phyloP scores from a whole-genome alignment of 2,888 invertebrate species.

The Plutella xylostella region DNA sequence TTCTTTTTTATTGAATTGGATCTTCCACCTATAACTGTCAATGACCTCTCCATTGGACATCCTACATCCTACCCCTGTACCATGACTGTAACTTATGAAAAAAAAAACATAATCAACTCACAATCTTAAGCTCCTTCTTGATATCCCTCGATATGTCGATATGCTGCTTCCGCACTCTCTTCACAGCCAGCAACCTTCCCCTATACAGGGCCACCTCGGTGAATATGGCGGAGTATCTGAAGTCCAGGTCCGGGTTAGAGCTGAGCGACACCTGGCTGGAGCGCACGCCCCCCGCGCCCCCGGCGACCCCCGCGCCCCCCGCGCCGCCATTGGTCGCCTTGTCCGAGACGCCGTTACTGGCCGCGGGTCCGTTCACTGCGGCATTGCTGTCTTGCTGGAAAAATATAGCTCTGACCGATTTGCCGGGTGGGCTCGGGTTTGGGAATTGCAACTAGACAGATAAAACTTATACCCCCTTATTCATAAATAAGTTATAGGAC shows the following conservation, averaged over 20 bases:
- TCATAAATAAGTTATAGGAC: too few relatives aligned
- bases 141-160: constrained; percentile 91
- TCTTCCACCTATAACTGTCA: too few relatives aligned
- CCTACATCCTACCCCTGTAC: neutral
- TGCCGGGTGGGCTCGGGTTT: constrained; percentile 20
- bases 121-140: constrained; percentile 93
- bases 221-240: constrained; percentile 89
- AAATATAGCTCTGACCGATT: constrained; percentile 64
- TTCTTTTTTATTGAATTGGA: too few relatives aligned
- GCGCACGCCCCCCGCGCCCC: constrained; percentile 62
- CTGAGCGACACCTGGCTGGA: constrained; percentile 92
- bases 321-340: constrained; percentile 41
- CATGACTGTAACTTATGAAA: too few relatives aligned
- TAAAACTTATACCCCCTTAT: too few relatives aligned
- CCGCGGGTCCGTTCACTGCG: constrained; percentile 86
- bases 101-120: too few relatives aligned
- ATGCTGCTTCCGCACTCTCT: constrained; percentile 84
- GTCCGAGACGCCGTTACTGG: constrained; percentile 77
- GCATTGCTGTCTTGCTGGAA: constrained; percentile 68
- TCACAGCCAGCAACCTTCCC: constrained; percentile 88
- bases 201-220: constrained; percentile 92
- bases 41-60: too few relatives aligned
- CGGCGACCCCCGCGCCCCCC: constrained; percentile 41
- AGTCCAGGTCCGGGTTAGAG: constrained; percentile 93
- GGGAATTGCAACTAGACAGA: too few relatives aligned